Evolutionary conservation across 1,140 invertebrate species (phyloP).

Genomic region (Atta texana): DNA sequence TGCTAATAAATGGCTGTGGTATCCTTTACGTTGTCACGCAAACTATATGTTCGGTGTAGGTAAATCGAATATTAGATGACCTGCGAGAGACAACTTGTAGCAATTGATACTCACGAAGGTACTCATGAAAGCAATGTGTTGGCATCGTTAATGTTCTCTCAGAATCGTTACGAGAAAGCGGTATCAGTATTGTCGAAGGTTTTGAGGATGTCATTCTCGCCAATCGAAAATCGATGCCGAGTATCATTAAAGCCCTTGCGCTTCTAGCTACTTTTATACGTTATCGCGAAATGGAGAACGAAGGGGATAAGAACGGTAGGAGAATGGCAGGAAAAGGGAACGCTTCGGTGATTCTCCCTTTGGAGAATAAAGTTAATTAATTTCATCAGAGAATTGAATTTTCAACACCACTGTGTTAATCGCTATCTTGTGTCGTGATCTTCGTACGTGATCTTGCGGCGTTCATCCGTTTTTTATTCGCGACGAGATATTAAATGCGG

Average conservation of each 20-base stretch:
- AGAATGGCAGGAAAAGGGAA: background rate
- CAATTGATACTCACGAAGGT: conserved; percentile 26
- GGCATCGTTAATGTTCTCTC: conserved; percentile 25
- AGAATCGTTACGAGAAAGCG: conserved; percentile 14
- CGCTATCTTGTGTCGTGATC: background rate
- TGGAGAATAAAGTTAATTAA: conserved; percentile 49
- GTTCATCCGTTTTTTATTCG: conserved; percentile 42
- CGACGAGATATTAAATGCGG: conserved; percentile 34
- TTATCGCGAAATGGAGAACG: conserved; percentile 39
- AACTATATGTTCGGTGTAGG: background rate
- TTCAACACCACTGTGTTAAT: conserved; percentile 41
- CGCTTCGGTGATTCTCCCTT: background rate
- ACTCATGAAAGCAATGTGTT: background rate
- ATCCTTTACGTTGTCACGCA: conserved; percentile 18
- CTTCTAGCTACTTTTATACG: conserved; percentile 34
- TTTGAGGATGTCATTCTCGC: conserved; percentile 51
- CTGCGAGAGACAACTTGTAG: background rate
- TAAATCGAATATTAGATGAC: conserved; percentile 34
- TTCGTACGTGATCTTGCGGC: conserved; percentile 56
- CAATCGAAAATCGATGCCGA: conserved; percentile 59
- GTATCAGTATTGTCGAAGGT: conserved; percentile 38
- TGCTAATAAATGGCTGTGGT: conserved; percentile 4
- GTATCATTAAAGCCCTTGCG: conserved; percentile 46
- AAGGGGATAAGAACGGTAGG: background rate
- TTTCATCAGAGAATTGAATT: conserved; percentile 43